Conservation (phyloP, 2,888 invertebrate species). For the Ypsolopha sequella region DNA sequence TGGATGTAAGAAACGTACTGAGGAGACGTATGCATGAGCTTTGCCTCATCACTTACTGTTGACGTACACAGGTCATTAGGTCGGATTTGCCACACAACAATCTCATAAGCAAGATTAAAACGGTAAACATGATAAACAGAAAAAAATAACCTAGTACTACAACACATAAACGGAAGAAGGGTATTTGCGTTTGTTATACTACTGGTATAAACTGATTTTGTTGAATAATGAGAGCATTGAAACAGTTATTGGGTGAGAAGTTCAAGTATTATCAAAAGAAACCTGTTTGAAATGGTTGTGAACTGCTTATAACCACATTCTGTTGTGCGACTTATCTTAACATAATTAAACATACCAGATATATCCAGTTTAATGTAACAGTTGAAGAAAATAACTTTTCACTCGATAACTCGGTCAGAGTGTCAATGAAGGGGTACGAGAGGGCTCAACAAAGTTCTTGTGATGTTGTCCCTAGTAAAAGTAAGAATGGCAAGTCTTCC, state of each 20-base stretch:
- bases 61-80: conserved; percentile 60
- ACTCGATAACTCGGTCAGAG: too few species aligned
- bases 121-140: not conserved
- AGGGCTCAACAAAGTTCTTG: too few species aligned
- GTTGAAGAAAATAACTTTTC: not conserved
- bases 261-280: not conserved
- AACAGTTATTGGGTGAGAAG: not conserved
- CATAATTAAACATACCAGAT: not conserved
- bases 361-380: not conserved
- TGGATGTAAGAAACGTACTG: conserved; percentile 58
- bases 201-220: not conserved
- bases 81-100: conserved; percentile 24
- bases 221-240: not conserved
- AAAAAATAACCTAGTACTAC: not conserved
- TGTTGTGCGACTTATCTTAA: not conserved
- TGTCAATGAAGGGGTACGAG: too few species aligned
- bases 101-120: conserved; percentile 8
- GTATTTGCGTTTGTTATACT: too few species aligned
- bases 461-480: too few species aligned
- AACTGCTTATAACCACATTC: not conserved
- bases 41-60: conserved; percentile 67
- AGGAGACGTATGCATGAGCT: conserved; percentile 47
- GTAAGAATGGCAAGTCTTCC: too few species aligned
- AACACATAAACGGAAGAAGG: not conserved
- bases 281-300: not conserved